Percentiles rank a stretch among this genome's conserved stretches.
Evolutionary conservation across 2,888 invertebrate species (phyloP).

Genomic region (Oscheius sp.): DNA sequence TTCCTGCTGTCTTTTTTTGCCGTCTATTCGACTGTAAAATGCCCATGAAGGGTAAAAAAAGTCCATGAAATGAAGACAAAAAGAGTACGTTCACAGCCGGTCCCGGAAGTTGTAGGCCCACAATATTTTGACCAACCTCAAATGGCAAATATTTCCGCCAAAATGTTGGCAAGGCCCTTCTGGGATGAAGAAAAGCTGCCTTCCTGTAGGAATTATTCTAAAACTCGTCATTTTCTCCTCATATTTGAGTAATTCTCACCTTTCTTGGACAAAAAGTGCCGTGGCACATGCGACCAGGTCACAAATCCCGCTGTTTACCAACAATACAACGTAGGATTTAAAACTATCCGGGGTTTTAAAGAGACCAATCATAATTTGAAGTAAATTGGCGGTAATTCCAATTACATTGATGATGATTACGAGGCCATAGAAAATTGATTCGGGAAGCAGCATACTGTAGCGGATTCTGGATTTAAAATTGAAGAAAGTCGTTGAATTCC

Average conservation of each 20-base stretch:
- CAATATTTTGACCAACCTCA: neutral
- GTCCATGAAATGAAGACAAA: too few relatives aligned
- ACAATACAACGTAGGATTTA: conserved; percentile 8
- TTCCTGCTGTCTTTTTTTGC: too few relatives aligned
- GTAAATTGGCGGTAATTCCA: neutral
- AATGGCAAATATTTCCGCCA: conserved; percentile 11
- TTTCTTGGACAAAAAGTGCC: conserved; percentile 5
- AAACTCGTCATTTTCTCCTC: neutral
- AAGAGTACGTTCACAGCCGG: too few relatives aligned
- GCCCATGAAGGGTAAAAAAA: too few relatives aligned
- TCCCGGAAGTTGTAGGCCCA: too few relatives aligned
- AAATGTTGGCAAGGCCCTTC: conserved; percentile 5
- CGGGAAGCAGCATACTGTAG: too few relatives aligned
- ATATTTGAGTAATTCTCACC: neutral
- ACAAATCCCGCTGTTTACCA: conserved; percentile 20
- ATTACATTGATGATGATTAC: neutral
- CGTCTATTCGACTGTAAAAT: too few relatives aligned
- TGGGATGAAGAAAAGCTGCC: neutral
- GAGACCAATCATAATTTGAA: neutral
- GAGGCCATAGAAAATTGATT: neutral
- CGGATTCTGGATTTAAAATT: too few relatives aligned
- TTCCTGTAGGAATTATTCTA: neutral
- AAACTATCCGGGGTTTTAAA: neutral
- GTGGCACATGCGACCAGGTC: conserved; percentile 4
- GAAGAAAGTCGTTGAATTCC: too few relatives aligned